These are phyloP conservation scores for Blastomussa wellsi DNA, from an alignment of 92 coral and sea anemone species.

Conservation along the genomic window DNA sequence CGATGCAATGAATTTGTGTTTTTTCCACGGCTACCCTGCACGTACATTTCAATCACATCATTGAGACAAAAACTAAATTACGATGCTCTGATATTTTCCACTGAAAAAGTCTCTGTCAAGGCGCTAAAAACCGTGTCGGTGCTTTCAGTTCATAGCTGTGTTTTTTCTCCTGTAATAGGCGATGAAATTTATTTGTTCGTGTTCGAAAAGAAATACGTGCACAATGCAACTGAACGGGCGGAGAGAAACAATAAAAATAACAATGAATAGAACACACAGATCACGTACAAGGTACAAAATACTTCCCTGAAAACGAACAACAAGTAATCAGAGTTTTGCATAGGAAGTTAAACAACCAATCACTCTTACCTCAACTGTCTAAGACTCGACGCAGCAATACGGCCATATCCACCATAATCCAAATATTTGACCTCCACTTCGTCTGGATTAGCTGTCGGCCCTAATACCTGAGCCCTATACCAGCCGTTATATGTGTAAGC, in stretches of 20 bases:
- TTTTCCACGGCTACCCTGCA: no score
- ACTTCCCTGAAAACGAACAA: not conserved
- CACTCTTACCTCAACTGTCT: constrained; percentile 80
- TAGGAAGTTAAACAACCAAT: not conserved
- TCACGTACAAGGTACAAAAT: not conserved
- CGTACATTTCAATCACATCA: no score
- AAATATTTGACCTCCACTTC: constrained; percentile 91
- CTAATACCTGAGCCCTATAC: constrained; percentile 92
- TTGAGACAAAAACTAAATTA: no score
- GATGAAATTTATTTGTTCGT: no score
- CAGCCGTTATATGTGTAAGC: constrained; percentile 92
- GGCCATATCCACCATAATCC: constrained; percentile 94
- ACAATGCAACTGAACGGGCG: not conserved
- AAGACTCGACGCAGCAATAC: constrained; percentile 76
- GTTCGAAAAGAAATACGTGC: not conserved
- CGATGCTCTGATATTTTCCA: no score
- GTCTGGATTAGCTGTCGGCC: constrained; percentile 80
- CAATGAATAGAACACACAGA: not conserved
- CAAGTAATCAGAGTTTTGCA: not conserved
- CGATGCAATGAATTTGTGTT: no score
- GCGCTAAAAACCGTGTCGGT: no score
- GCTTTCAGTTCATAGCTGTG: not conserved
- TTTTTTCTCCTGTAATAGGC: not conserved
- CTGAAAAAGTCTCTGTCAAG: no score
- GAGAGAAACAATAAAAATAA: not conserved